Base-by-base conservation (phyloP, 1,140 invertebrate species). In the Drosophila athabasca region DNA sequence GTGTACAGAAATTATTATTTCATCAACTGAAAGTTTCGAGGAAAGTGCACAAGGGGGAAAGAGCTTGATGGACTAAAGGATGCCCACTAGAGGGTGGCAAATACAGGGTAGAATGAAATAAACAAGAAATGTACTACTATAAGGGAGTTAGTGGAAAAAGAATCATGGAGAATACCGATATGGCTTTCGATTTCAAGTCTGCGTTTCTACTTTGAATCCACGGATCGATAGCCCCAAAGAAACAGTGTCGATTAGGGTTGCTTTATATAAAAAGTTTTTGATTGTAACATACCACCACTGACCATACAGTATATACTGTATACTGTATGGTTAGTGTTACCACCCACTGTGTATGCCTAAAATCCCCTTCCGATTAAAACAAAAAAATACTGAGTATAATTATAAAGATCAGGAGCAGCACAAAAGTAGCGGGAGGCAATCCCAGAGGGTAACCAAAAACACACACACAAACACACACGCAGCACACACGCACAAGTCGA, bases 1-100 rank as follows among this genome's bases (percentile, higher is more conserved):
- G 75, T 46, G 6, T 26, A 41, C 44, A 31, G 60, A 76, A 84
- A 76, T 88, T 88, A 82, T 82, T 79, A 82, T 82, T 79, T 79
- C 75, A 76, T 87, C 82, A 87, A 58, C 39, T 67, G 45, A 62
- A 50, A 48, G 54, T 49, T 43, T 39, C 46, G 43, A 51, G 29
- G 44, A 59, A 58, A 67, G 55, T 50, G 48, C 24, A 26, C 24
- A 26, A 53, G 44, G 15, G 13, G 43, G 41, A 51, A 13, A 60
- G 26, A 17, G 8, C 15, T 48, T 41, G 62, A 67, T 67, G 31
- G 43, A 68, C 35, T 8, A 2, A 0, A 19, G 19, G 17, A 35
- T 61, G 29, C 3, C 35, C 35, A 39, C 11, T 13, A 39, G 0
- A 19, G 17, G 22, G 26, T 60, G 29, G 0, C 31, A 8, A 39